Conservation (phyloP, 1,140 invertebrate species). For the Drosophila mayri region DNA sequence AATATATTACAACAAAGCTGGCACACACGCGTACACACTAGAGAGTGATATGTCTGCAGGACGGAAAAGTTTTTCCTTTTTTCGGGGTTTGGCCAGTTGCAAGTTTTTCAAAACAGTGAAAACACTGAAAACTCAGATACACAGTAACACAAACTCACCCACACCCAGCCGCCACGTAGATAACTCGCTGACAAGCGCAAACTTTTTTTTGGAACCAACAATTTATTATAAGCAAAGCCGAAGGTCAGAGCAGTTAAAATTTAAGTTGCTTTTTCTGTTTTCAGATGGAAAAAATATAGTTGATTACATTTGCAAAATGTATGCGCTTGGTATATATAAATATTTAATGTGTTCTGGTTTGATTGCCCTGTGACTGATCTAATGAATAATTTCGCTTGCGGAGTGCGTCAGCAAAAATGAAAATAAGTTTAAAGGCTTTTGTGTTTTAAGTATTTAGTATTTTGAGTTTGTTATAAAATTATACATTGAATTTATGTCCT, state of each 20-base stretch:
- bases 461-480: neutral
- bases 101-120: conserved; percentile 52
- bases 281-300: conserved; percentile 41
- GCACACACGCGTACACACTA: conserved; percentile 30
- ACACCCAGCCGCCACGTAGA: conserved; percentile 50
- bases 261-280: conserved; percentile 65
- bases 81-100: conserved; percentile 55
- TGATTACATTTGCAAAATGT: conserved; percentile 59
- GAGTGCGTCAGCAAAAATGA: conserved; percentile 14
- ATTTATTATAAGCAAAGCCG: conserved; percentile 66
- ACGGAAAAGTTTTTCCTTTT: conserved; percentile 58
- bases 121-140: conserved; percentile 54
- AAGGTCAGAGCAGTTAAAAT: conserved; percentile 80
- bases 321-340: conserved; percentile 62
- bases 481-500: neutral
- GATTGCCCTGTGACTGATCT: conserved; percentile 34
- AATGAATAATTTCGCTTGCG: conserved; percentile 18
- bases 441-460: neutral
- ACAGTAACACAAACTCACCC: neutral
- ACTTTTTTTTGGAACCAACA: conserved; percentile 59
- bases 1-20: conserved; percentile 74
- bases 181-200: conserved; percentile 75
- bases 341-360: conserved; percentile 54
- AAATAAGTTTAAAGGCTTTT: conserved; percentile 7
- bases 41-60: conserved; percentile 74